A percentile compares a stretch with the other conserved stretches of the same genome.
Conservation (phyloP, 2,888 invertebrate genomes). For the Leistus spinibarbis region DNA sequence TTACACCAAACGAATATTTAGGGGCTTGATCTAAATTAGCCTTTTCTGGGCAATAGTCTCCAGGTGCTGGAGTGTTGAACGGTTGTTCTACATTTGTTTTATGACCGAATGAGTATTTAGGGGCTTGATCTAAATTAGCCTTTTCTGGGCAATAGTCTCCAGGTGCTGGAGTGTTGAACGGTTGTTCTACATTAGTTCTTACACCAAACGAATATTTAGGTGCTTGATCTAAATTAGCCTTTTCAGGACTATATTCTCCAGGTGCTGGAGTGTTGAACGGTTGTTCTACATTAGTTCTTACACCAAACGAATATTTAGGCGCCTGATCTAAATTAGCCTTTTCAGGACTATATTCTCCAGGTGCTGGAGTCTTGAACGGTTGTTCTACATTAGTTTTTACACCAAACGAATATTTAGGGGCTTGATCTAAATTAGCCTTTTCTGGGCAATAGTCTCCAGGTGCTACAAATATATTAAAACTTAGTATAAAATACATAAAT, state of each 20-base stretch:
- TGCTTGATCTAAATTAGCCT: slow-evolving; percentile 70
- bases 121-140: slow-evolving; percentile 56
- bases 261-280: slow-evolving; percentile 72
- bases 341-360: slow-evolving; percentile 20
- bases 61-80: slow-evolving; percentile 72
- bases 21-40: slow-evolving; percentile 67
- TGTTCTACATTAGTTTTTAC: slow-evolving; percentile 69
- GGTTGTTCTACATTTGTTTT: slow-evolving; percentile 62
- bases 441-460: slow-evolving; percentile 89
- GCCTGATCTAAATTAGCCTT: slow-evolving; percentile 8
- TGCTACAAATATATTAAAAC: slow-evolving; percentile 52
- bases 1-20: slow-evolving; percentile 73
- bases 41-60: slow-evolving; percentile 77
- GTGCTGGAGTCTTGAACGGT: slow-evolving; percentile 65
- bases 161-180: slow-evolving; percentile 70
- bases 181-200: slow-evolving; percentile 67
- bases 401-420: slow-evolving; percentile 74
- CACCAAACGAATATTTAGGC: slow-evolving; percentile 20
- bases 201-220: slow-evolving; percentile 75
- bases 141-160: not conserved
- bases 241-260: slow-evolving; percentile 85
- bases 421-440: slow-evolving; percentile 70
- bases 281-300: slow-evolving; percentile 63
- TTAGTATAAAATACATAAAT: not conserved
- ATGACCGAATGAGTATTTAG: slow-evolving; percentile 67